phyloP scores from a whole-genome alignment of 2,888 invertebrate genomes.

The Harpagoxenus sublaevis region DNA sequence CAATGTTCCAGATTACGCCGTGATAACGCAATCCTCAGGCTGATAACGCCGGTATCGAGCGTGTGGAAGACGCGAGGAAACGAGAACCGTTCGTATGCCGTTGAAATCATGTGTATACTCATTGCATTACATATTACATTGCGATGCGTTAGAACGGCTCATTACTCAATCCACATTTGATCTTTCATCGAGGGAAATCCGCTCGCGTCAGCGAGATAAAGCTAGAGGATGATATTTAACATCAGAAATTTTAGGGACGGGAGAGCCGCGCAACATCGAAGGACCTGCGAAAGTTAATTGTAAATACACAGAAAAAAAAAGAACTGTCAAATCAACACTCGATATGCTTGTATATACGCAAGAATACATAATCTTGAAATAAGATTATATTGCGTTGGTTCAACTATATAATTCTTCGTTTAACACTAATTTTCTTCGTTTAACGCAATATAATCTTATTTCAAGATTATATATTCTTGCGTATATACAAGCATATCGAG shows the following conservation, averaged over 20 bases:
- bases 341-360: too few relatives aligned
- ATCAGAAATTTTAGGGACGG: background rate
- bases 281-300: background rate
- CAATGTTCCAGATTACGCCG: slow-evolving; percentile 30
- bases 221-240: background rate
- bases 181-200: background rate
- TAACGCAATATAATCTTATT: too few relatives aligned
- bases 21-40: slow-evolving; percentile 62
- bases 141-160: background rate
- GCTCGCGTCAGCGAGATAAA: background rate
- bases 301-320: too few relatives aligned
- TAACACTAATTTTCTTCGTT: too few relatives aligned
- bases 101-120: background rate
- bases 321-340: too few relatives aligned
- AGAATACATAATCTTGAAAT: too few relatives aligned
- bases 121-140: background rate
- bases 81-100: background rate
- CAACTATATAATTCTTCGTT: too few relatives aligned
- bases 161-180: background rate
- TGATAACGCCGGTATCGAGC: slow-evolving; percentile 55
- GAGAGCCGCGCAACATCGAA: background rate
- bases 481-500: too few relatives aligned
- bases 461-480: too few relatives aligned
- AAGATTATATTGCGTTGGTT: too few relatives aligned
- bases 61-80: background rate